These are phyloP conservation scores for Drosophila kanapiae DNA, from an alignment of 1,140 invertebrate species.

Conservation along the genomic window DNA sequence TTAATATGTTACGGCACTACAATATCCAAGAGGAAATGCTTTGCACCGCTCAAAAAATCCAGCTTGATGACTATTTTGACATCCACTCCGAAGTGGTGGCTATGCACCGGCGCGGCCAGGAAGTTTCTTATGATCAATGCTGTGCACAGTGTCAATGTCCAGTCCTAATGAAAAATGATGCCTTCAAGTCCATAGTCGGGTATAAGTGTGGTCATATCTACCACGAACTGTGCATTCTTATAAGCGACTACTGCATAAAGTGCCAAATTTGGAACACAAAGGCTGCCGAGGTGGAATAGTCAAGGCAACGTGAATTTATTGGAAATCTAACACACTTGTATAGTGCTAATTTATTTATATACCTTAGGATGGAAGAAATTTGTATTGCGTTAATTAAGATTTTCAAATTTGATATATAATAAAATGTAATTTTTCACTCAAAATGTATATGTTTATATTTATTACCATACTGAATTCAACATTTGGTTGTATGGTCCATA, in stretches of 20 bases:
- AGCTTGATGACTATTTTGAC: conserved; percentile 95
- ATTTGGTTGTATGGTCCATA: too few relatives aligned
- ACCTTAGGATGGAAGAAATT: too few relatives aligned
- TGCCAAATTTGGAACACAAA: conserved; percentile 76
- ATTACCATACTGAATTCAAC: too few relatives aligned
- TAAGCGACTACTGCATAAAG: conserved; percentile 87
- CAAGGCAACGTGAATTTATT: background rate
- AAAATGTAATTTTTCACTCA: too few relatives aligned
- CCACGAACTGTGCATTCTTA: conserved; percentile 90
- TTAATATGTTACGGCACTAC: conserved; percentile 98
- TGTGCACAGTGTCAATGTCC: conserved; percentile 92
- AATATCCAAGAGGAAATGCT: conserved; percentile 96
- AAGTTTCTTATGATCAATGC: conserved; percentile 89
- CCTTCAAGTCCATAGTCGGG: conserved; percentile 90
- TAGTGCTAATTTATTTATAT: too few relatives aligned
- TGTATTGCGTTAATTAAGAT: too few relatives aligned
- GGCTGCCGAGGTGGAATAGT: conserved; percentile 8
- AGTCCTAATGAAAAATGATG: conserved; percentile 88
- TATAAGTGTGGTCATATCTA: conserved; percentile 97
- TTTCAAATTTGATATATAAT: too few relatives aligned
- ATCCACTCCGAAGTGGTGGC: conserved; percentile 93
- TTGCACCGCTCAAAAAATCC: conserved; percentile 95
- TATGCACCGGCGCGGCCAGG: conserved; percentile 92
- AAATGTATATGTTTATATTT: too few relatives aligned
- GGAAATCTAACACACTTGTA: too few relatives aligned